Evolutionary conservation across 2,113 vertebrate species (phyloP).

Genomic region (Miniopterus natalensis): DNA sequence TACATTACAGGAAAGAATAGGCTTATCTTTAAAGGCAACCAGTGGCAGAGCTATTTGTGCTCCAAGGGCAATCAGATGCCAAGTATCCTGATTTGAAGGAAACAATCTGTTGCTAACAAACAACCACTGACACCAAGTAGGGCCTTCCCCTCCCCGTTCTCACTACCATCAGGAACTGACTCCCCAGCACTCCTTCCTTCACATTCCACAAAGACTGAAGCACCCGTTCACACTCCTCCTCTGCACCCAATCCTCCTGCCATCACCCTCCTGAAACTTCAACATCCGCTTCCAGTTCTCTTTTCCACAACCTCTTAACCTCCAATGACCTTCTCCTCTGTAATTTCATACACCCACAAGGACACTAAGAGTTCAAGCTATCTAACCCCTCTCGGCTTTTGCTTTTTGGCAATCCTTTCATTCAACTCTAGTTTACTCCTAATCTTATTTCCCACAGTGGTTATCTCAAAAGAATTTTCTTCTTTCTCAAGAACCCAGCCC

Average conservation of each 20-base stretch:
- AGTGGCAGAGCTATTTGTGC: not conserved
- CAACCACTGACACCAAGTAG: not conserved
- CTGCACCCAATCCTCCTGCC: not conserved
- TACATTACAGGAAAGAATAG: not conserved
- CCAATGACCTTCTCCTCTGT: not conserved
- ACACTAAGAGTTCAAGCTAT: constrained; percentile 64
- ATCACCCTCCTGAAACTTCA: not conserved
- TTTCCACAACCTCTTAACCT: constrained; percentile 42
- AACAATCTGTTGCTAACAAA: constrained; percentile 41
- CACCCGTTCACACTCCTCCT: not conserved
- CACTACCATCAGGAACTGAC: not conserved
- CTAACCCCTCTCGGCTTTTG: constrained; percentile 38
- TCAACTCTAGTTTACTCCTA: constrained; percentile 56
- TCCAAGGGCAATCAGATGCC: not conserved
- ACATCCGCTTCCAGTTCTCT: constrained; percentile 55
- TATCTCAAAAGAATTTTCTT: constrained; percentile 75
- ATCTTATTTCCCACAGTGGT: constrained; percentile 77
- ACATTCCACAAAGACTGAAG: constrained; percentile 4
- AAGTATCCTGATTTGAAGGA: not conserved
- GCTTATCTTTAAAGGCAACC: constrained; percentile 41
- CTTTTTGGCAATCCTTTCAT: constrained; percentile 63
- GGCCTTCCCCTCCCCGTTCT: not conserved
- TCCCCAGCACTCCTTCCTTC: not conserved
- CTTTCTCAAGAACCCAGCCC: constrained; percentile 70
- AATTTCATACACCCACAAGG: constrained; percentile 69